These are phyloP conservation scores for Narcine bancroftii DNA, from an alignment of 2,113 vertebrate species.

Conservation along the genomic window DNA sequence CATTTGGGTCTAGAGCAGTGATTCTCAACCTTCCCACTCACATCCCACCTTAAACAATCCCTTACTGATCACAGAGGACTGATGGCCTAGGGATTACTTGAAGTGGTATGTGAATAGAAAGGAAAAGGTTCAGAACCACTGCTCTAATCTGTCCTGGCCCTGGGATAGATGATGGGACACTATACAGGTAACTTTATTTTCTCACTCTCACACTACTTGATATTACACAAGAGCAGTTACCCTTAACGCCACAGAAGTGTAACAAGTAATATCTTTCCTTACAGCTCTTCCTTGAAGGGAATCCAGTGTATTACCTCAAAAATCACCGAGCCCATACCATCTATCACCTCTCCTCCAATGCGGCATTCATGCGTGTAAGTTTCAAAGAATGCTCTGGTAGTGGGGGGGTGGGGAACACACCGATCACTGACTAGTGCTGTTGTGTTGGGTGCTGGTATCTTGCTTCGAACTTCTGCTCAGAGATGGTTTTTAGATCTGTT, in stretches of 20 bases:
- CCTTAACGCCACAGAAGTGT: background rate
- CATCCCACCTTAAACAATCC: no score
- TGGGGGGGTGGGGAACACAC: no score
- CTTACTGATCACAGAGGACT: no score
- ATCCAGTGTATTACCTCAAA: conserved; percentile 79
- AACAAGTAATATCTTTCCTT: background rate
- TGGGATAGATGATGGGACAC: background rate
- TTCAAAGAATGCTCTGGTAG: background rate
- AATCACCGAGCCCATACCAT: conserved; percentile 62
- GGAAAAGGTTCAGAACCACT: no score
- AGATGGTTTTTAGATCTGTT: no score
- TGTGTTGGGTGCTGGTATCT: background rate
- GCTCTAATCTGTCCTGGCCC: background rate
- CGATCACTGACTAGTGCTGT: background rate
- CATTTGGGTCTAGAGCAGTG: no score
- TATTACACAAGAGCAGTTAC: no score
- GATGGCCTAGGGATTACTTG: no score
- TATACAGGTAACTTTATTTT: background rate
- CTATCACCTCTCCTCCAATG: conserved; percentile 67
- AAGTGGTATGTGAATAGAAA: no score
- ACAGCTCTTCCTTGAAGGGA: conserved; percentile 80
- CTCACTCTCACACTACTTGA: background rate
- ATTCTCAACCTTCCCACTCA: no score
- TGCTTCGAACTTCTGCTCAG: no score
- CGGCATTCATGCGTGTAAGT: conserved; percentile 66